Percentiles rank a stretch among this genome's conserved stretches.
Conservation (phyloP, 2,797 vertebrate species). For the Scleropages formosus region DNA sequence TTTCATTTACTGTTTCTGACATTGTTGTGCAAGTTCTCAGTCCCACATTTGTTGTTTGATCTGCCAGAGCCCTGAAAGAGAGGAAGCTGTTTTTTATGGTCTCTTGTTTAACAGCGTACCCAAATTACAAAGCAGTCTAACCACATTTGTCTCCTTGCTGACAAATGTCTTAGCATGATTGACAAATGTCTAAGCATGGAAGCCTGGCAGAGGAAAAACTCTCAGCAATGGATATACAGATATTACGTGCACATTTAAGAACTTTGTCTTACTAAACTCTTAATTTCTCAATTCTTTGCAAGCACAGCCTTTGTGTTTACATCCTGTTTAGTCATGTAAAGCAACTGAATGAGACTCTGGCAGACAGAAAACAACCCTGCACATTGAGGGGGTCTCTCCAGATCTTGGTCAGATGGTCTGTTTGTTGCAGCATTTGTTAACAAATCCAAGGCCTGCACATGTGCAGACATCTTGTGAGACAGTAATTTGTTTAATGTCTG, state of each 20-base stretch:
- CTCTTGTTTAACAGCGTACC: constrained; percentile 2
- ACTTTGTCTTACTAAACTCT: neutral
- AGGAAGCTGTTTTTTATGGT: neutral
- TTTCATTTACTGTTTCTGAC: neutral
- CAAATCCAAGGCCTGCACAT: too few species aligned
- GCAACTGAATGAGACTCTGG: neutral
- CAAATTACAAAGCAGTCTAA: neutral
- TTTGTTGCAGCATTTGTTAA: too few species aligned
- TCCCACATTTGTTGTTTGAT: neutral
- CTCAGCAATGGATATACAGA: too few species aligned
- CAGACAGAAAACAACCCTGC: neutral
- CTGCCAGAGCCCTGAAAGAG: neutral
- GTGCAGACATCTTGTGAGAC: too few species aligned
- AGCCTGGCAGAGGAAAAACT: too few species aligned
- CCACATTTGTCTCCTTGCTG: neutral
- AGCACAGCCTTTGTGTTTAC: neutral
- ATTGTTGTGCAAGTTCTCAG: neutral
- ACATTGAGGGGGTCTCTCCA: neutral
- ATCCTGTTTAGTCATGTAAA: constrained; percentile 4
- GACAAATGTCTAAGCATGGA: too few species aligned
- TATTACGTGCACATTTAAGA: too few species aligned
- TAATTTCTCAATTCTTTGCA: neutral
- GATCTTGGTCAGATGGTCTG: too few species aligned
- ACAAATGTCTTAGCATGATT: too few species aligned
- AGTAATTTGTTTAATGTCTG: too few species aligned